Percentiles rank a stretch among this genome's conserved stretches.
Conservation (phyloP, 2,888 invertebrate species). For the Eupithecia vulgata region DNA sequence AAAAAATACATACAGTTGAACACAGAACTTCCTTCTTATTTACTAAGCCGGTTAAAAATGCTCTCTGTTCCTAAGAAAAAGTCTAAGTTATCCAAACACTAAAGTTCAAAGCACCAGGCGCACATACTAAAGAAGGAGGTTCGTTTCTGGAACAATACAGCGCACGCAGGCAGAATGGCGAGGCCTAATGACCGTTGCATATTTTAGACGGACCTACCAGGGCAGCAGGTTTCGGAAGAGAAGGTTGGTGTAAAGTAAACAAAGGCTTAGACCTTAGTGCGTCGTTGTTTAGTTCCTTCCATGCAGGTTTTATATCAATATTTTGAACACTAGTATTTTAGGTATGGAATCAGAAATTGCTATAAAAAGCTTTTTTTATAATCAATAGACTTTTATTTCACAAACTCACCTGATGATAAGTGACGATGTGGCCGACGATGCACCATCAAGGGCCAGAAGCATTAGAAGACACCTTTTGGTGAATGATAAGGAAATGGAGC, state of each 20-base stretch:
- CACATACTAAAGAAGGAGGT: slow-evolving; percentile 38
- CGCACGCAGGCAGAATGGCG: slow-evolving; percentile 50
- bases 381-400: too few relatives aligned
- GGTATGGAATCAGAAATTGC: too few relatives aligned
- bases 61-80: not conserved
- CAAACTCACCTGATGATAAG: too few relatives aligned
- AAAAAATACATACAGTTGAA: too few relatives aligned
- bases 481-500: too few relatives aligned
- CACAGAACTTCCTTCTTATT: too few relatives aligned
- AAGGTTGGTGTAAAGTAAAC: not conserved
- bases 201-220: slow-evolving; percentile 56
- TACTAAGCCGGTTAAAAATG: too few relatives aligned
- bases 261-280: not conserved
- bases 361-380: too few relatives aligned
- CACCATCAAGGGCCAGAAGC: too few relatives aligned
- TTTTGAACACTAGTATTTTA: too few relatives aligned
- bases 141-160: slow-evolving; percentile 49
- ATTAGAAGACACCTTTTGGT: too few relatives aligned
- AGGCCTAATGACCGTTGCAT: slow-evolving; percentile 71
- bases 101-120: slow-evolving; percentile 43
- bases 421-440: too few relatives aligned
- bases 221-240: slow-evolving; percentile 5
- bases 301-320: not conserved
- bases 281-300: not conserved
- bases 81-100: slow-evolving; percentile 10